phyloP scores from a whole-genome alignment of 2,113 vertebrate genomes.

The Tauraco erythrolophus region DNA sequence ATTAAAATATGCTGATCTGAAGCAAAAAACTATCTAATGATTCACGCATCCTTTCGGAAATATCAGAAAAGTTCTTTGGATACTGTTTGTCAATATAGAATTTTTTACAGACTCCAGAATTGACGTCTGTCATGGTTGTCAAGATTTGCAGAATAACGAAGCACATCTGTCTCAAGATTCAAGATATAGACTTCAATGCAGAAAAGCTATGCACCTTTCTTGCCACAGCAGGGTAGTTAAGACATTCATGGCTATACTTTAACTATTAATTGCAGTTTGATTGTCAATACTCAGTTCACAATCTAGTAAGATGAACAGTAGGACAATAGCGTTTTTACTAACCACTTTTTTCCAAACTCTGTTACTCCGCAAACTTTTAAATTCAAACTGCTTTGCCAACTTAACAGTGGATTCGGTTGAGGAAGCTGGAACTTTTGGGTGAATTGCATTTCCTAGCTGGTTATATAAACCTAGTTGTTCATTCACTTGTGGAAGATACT shows the following conservation, averaged over 20 bases:
- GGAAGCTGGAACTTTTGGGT: neutral
- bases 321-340: neutral
- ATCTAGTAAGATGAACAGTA: neutral
- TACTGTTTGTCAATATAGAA: conserved; percentile 30
- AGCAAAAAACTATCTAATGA: neutral
- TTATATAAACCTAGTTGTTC: neutral
- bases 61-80: conserved; percentile 18
- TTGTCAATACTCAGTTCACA: neutral
- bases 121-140: neutral
- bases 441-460: neutral
- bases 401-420: neutral
- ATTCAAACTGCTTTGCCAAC: neutral
- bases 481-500: neutral
- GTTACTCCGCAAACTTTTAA: neutral
- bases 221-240: neutral
- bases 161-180: neutral
- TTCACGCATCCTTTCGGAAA: neutral
- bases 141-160: neutral
- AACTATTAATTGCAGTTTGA: neutral
- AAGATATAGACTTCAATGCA: neutral
- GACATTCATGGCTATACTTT: neutral
- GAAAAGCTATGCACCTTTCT: neutral
- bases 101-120: neutral
- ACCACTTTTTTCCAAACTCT: neutral
- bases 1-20: conserved; percentile 12